Percentiles rank a stretch among this genome's conserved stretches.
Conservation (phyloP, 2,113 vertebrate species). For the Laticauda laticaudata region DNA sequence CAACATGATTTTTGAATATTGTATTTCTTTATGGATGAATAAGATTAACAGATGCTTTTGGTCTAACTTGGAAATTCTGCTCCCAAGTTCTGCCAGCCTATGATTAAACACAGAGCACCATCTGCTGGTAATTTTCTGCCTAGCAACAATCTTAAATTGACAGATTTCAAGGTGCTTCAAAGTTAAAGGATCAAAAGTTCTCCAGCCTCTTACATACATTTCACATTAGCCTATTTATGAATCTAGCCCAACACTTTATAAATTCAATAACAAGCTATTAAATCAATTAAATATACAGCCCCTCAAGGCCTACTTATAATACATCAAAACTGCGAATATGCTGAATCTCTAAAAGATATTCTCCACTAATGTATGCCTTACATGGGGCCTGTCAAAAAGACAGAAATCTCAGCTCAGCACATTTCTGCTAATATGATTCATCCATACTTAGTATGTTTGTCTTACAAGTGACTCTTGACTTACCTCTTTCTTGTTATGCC, state of each 20-base stretch:
- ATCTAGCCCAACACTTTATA: background rate
- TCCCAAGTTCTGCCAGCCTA: background rate
- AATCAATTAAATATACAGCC: constrained; percentile 5
- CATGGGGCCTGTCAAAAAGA: background rate
- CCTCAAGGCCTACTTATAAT: constrained; percentile 12
- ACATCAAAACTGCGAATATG: background rate
- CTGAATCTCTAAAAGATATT: background rate
- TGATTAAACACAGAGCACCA: constrained; percentile 50
- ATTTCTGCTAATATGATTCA: background rate
- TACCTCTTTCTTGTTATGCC: background rate
- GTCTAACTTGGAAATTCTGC: constrained; percentile 8
- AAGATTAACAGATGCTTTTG: background rate
- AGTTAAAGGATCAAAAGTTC: background rate
- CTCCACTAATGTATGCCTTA: background rate
- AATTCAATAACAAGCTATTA: constrained; percentile 13
- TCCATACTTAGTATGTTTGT: background rate
- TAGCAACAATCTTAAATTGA: background rate
- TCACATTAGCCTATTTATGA: background rate
- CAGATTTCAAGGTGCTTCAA: background rate
- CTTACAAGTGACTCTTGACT: background rate
- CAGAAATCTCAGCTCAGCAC: background rate
- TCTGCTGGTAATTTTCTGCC: constrained; percentile 46
- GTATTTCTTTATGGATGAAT: background rate
- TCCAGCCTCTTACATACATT: background rate
- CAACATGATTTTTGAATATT: background rate